Evolutionary conservation across 2,113 vertebrate genomes (phyloP).

Genomic region (Amazona vittata): DNA sequence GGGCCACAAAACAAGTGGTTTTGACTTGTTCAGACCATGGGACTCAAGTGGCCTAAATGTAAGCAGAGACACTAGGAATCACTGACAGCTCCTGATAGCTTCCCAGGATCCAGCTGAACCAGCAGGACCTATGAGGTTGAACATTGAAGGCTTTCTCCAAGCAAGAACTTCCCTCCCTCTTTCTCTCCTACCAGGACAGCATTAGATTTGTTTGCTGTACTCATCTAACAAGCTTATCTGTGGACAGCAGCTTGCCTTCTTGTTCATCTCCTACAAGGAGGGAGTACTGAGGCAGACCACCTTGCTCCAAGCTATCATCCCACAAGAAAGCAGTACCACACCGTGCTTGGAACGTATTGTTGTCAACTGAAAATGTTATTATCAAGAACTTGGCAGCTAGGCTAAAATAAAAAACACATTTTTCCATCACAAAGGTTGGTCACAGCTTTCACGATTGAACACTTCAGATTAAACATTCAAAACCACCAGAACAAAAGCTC

Average conservation of each 20-base stretch:
- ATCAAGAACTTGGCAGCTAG: not conserved
- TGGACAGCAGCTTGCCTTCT: not conserved
- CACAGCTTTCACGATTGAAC: not conserved
- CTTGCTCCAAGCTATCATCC: accelerated
- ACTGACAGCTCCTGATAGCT: not conserved
- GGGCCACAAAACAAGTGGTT: not conserved
- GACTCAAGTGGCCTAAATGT: not conserved
- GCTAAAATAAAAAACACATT: not conserved
- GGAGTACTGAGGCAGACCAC: not conserved
- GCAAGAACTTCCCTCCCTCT: not conserved
- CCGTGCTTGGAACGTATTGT: not conserved
- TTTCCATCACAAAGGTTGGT: not conserved
- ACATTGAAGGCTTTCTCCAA: not conserved
- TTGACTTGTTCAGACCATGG: not conserved
- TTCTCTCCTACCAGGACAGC: not conserved
- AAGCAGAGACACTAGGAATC: not conserved
- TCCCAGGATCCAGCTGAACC: not conserved
- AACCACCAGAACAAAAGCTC: not conserved
- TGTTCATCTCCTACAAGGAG: not conserved
- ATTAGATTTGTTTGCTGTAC: not conserved
- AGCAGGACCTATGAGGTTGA: not conserved
- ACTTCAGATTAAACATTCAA: not conserved
- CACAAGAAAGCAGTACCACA: not conserved
- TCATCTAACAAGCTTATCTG: not conserved
- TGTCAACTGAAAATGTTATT: not conserved